These are phyloP conservation scores for Anoplolepis gracilipes DNA, from an alignment of 1,140 invertebrate species.

Conservation along the genomic window DNA sequence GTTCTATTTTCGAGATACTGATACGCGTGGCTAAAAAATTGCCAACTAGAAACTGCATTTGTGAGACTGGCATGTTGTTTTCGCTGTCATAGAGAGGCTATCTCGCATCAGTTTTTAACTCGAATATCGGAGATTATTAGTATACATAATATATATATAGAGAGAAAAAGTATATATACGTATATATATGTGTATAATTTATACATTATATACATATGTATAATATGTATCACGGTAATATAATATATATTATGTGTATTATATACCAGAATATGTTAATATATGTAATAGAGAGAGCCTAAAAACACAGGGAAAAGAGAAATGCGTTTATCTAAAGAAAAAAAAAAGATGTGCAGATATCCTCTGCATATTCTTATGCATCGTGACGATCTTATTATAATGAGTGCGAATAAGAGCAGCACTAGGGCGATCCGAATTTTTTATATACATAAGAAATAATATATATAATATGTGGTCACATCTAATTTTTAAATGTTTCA, in stretches of 20 bases:
- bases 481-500: slow-evolving; percentile 59
- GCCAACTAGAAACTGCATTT: slow-evolving; percentile 65
- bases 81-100: slow-evolving; percentile 65
- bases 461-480: background rate
- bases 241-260: slow-evolving; percentile 59
- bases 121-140: slow-evolving; percentile 51
- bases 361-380: background rate
- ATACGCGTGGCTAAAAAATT: slow-evolving; percentile 59
- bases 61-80: slow-evolving; percentile 64
- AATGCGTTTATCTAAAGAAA: slow-evolving; percentile 55
- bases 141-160: slow-evolving; percentile 63
- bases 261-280: slow-evolving; percentile 44
- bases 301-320: slow-evolving; percentile 3
- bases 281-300: slow-evolving; percentile 59
- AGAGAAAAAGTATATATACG: slow-evolving; percentile 56
- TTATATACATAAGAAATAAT: slow-evolving; percentile 41
- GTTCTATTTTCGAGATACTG: slow-evolving; percentile 17
- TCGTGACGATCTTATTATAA: slow-evolving; percentile 45
- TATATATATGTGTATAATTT: slow-evolving; percentile 58
- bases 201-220: slow-evolving; percentile 62
- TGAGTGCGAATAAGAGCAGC: background rate
- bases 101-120: slow-evolving; percentile 61
- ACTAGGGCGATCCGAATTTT: slow-evolving; percentile 39
- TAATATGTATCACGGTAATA: slow-evolving; percentile 37
- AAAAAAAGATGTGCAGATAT: background rate